Evolutionary conservation across 2,888 invertebrate genomes (phyloP), one percentile per base, ranked within the genome.

Genomic region (Chymomyza amoena): DNA sequence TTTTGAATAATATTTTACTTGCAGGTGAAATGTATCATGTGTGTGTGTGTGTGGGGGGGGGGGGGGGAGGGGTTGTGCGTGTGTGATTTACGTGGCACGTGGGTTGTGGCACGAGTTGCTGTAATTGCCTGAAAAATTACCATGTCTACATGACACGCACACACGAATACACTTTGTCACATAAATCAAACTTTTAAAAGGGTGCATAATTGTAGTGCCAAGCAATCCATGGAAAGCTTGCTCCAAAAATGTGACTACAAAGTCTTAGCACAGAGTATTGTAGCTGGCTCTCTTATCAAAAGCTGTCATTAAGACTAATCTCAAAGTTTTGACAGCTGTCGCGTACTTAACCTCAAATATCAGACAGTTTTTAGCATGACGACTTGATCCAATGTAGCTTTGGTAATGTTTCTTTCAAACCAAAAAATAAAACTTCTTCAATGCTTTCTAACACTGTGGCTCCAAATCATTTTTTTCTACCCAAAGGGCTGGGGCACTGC

Each of bases 1-100:
- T 84, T 84, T 84, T 87, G 86, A 87, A 79, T 84, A 88, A 88
- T 86, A 88, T 84, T 88, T 86, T 79, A 83, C 85, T 71, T 82
- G 83, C 83, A 61, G 61, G 16, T 25, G 61, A 16, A 79, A 69
- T 76, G 76, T 70, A 77, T 77, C 36, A 13, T 51, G 39, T 36
- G 36, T 9, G 15, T 9, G 20, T 16, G 13, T 51, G 39, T 36
- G 36, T 9, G 15, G 9, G 20, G 13, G 13, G 9, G 45, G 9
- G 32, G 16, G 18, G 56, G 65, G 51, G 32, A 13, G 51, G 65
- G 57, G 13, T 1, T 54, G 63, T 54, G 68, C 61, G 65, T 61
- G 63, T 18, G 51, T 59, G 20, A 54, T 54, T 20, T 54, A 20
- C 54, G 16, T 54, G 54, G 54, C 54, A 9, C 20, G 54, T 54